Evolutionary conservation across 2,797 vertebrate genomes (phyloP).

Genomic region (Macropus fuliginosus): DNA sequence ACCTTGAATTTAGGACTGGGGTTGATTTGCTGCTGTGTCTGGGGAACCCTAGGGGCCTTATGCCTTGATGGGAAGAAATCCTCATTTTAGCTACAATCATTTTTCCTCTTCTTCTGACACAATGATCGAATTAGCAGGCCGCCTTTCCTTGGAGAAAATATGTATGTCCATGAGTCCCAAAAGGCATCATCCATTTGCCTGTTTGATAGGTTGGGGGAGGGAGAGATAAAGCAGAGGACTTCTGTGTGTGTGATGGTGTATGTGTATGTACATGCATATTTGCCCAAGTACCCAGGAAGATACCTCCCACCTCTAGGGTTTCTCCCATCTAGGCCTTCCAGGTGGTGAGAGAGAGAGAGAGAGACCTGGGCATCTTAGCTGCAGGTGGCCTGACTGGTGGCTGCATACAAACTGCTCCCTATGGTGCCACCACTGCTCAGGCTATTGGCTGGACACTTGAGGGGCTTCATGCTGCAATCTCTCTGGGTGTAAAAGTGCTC

Average conservation of each 20-base stretch:
- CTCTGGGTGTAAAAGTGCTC: slow-evolving; percentile 85
- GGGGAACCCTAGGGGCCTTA: slow-evolving; percentile 81
- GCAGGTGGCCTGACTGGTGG: slow-evolving; percentile 83
- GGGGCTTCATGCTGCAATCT: slow-evolving; percentile 88
- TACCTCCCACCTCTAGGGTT: slow-evolving; percentile 35
- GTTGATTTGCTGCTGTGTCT: slow-evolving; percentile 81
- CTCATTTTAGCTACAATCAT: slow-evolving; percentile 75
- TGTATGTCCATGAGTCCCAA: slow-evolving; percentile 69
- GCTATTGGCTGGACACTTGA: slow-evolving; percentile 86
- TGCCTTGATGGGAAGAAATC: slow-evolving; percentile 79
- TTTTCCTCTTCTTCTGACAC: slow-evolving; percentile 76
- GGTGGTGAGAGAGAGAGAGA: neutral
- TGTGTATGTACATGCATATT: neutral
- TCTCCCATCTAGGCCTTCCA: neutral
- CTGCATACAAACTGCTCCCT: slow-evolving; percentile 84
- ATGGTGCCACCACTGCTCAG: slow-evolving; percentile 84
- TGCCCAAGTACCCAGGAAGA: neutral
- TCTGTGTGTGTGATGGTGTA: neutral
- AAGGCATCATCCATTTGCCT: slow-evolving; percentile 77
- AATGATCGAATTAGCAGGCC: slow-evolving; percentile 83
- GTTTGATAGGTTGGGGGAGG: slow-evolving; percentile 56
- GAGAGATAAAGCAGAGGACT: slow-evolving; percentile 23
- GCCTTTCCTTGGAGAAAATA: slow-evolving; percentile 79
- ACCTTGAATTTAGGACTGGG: slow-evolving; percentile 78
- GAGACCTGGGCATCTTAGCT: slow-evolving; percentile 77